These are phyloP conservation scores for Coccyzus lansbergi DNA, from an alignment of 2,797 vertebrate genomes.

Conservation along the genomic window DNA sequence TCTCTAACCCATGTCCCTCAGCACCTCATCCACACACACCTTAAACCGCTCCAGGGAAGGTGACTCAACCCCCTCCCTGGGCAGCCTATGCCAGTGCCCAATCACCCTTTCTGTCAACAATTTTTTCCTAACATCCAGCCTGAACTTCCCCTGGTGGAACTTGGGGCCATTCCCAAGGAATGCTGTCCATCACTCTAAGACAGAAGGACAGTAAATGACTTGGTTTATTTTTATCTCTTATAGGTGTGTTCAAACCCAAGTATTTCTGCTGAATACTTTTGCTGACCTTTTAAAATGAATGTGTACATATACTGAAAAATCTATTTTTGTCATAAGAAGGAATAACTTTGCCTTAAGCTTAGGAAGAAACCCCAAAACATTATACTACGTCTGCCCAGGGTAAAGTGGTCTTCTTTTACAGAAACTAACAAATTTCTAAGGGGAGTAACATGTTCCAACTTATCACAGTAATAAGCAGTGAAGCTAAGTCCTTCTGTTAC, in stretches of 20 bases:
- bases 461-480: neutral
- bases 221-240: neutral
- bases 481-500: neutral
- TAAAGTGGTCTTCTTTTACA: neutral
- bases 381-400: neutral
- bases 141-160: too few relatives aligned
- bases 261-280: neutral
- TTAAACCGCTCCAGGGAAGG: too few relatives aligned
- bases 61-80: too few relatives aligned
- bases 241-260: neutral
- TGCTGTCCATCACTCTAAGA: neutral
- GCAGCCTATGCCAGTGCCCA: too few relatives aligned
- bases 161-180: too few relatives aligned
- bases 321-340: neutral
- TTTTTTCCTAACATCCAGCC: too few relatives aligned
- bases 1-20: too few relatives aligned
- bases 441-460: neutral
- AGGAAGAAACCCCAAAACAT: too few relatives aligned
- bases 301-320: rapidly evolving
- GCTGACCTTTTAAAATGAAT: neutral
- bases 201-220: neutral
- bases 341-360: neutral
- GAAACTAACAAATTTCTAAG: neutral
- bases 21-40: too few relatives aligned
- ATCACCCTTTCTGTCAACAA: too few relatives aligned